Percentiles rank a stretch among this genome's conserved stretches.
These are phyloP conservation scores for Pemphredon lugubris DNA, from an alignment of 2,888 invertebrate species.

Conservation along the genomic window DNA sequence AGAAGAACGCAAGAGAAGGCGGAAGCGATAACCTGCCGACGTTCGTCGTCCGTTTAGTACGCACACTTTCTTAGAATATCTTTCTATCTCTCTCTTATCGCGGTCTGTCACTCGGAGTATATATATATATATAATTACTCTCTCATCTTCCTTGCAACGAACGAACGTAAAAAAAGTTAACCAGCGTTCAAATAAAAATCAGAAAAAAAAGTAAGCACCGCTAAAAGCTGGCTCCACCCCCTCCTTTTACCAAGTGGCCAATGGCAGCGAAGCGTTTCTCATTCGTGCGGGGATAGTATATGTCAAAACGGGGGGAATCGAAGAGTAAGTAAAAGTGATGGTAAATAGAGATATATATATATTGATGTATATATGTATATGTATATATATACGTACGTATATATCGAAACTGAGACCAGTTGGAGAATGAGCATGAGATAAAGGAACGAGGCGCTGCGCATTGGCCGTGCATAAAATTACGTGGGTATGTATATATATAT, in stretches of 20 bases:
- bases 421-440: conserved; percentile 39
- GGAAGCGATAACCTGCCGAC: conserved; percentile 73
- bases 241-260: conserved; percentile 80
- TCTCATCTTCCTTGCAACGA: conserved; percentile 63
- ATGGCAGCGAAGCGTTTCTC: conserved; percentile 78
- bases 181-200: conserved; percentile 74
- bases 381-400: conserved; percentile 22
- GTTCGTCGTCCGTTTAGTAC: conserved; percentile 52
- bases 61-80: conserved; percentile 8
- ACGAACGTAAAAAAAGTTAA: conserved; percentile 71
- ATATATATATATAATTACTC: conserved; percentile 30
- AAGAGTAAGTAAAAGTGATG: conserved; percentile 23
- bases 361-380: too few relatives aligned
- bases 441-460: conserved; percentile 73
- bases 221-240: conserved; percentile 81
- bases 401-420: conserved; percentile 13
- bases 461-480: conserved; percentile 74
- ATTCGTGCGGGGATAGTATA: conserved; percentile 54
- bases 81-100: conserved; percentile 27
- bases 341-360: conserved; percentile 31
- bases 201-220: conserved; percentile 75
- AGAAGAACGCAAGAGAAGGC: conserved; percentile 74
- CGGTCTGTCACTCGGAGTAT: conserved; percentile 46
- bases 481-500: conserved; percentile 57
- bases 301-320: conserved; percentile 15